phyloP scores from a whole-genome alignment of 1,140 invertebrate genomes.

The Caenorhabditis inopinata region DNA sequence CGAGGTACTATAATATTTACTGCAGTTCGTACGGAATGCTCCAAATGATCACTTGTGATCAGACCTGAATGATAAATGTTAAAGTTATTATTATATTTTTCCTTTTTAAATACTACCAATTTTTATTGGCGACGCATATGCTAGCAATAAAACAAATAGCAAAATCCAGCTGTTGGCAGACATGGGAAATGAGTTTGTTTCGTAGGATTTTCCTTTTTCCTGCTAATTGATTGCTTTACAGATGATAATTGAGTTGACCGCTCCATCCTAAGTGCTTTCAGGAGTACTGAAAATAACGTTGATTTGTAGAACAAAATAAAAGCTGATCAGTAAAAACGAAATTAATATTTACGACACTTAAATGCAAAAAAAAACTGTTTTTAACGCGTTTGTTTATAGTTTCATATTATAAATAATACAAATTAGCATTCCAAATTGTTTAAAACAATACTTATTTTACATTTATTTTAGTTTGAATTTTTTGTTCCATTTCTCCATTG shows the following conservation, averaged over 20 bases:
- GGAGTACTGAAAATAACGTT: not conserved
- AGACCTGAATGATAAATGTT: no score
- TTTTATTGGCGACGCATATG: not conserved
- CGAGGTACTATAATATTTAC: not conserved
- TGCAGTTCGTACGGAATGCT: not conserved
- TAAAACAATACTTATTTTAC: no score
- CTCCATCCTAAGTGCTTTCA: not conserved
- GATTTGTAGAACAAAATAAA: not conserved
- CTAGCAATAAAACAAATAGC: not conserved
- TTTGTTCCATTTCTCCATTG: no score
- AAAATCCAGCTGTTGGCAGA: not conserved
- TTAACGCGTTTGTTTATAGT: no score
- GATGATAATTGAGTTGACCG: slow-evolving; percentile 21
- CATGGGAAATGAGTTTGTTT: not conserved
- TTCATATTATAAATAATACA: no score
- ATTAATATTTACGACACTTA: no score
- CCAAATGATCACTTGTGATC: not conserved
- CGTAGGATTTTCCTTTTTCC: not conserved
- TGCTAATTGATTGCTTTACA: not conserved
- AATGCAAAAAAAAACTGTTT: not conserved
- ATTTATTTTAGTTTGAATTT: no score
- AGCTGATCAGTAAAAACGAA: no score
- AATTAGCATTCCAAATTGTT: no score
- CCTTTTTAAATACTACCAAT: not conserved
- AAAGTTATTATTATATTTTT: not conserved